Evolutionary conservation across 2,888 invertebrate genomes (phyloP).

Genomic region (Luperina nickerlii): DNA sequence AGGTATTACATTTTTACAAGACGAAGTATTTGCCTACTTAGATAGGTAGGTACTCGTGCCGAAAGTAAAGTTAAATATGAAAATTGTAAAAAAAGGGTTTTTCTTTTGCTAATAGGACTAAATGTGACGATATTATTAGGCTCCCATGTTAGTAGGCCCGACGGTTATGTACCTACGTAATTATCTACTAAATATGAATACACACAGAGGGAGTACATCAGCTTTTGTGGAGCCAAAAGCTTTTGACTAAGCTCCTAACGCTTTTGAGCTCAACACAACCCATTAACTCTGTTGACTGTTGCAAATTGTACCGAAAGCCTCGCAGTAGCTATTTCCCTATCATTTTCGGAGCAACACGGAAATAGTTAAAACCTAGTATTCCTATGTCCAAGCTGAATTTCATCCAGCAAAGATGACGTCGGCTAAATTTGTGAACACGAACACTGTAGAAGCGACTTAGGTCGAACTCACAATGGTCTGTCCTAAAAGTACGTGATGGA

Average conservation of each 20-base stretch:
- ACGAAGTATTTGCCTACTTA: neutral
- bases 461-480: neutral
- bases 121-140: neutral
- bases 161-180: neutral
- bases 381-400: constrained; percentile 43
- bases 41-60: neutral
- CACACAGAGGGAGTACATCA: neutral
- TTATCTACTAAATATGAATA: constrained; percentile 10
- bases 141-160: neutral
- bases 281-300: constrained; percentile 39
- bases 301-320: constrained; percentile 42
- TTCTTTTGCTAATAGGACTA: neutral
- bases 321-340: constrained; percentile 32
- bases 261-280: constrained; percentile 36
- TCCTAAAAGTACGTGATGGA: neutral
- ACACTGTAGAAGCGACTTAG: constrained; percentile 33
- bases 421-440: constrained; percentile 45
- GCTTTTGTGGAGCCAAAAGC: constrained; percentile 20
- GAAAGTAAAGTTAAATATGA: neutral
- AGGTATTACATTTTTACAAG: neutral
- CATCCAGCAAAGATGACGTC: constrained; percentile 48
- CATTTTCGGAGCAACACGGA: constrained; percentile 41
- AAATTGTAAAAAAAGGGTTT: neutral
- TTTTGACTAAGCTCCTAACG: constrained; percentile 30
- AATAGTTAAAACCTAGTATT: constrained; percentile 36